phyloP scores from a whole-genome alignment of 2,797 vertebrate species.

The Eulemur coronatus region DNA sequence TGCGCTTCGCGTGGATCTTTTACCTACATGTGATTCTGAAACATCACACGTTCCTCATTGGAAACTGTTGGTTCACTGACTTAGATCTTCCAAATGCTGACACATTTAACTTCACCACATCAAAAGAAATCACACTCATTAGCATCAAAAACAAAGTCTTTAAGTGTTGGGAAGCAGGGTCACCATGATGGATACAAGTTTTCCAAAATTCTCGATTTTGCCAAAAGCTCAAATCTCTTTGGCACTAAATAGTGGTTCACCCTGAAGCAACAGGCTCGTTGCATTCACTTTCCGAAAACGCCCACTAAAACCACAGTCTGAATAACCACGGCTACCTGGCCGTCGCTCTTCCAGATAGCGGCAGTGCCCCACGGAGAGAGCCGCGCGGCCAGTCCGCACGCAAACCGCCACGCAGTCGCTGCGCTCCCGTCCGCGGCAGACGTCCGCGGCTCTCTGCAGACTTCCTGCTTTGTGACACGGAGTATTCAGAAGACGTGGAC shows the following conservation, averaged over 20 bases:
- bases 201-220: neutral
- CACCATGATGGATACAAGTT: neutral
- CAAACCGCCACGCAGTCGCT: accelerated
- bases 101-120: neutral
- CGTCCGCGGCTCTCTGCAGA: accelerated
- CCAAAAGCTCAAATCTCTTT: neutral
- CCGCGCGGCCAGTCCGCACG: neutral
- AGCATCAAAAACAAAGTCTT: too few relatives aligned
- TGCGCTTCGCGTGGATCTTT: neutral
- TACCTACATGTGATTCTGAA: neutral
- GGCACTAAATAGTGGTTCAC: neutral
- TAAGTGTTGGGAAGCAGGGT: neutral
- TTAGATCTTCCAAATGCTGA: neutral
- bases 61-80: neutral
- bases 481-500: neutral
- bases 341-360: neutral
- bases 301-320: too few relatives aligned
- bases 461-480: too few relatives aligned
- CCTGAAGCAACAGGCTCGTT: neutral
- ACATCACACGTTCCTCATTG: neutral
- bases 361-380: neutral
- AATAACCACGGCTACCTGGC: neutral
- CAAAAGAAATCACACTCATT: neutral
- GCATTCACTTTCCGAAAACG: neutral
- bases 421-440: too few relatives aligned